Evolutionary conservation across 2,113 vertebrate genomes (phyloP), one percentile per base, ranked within the genome.

Genomic region (Himantopus leucocephalus): DNA sequence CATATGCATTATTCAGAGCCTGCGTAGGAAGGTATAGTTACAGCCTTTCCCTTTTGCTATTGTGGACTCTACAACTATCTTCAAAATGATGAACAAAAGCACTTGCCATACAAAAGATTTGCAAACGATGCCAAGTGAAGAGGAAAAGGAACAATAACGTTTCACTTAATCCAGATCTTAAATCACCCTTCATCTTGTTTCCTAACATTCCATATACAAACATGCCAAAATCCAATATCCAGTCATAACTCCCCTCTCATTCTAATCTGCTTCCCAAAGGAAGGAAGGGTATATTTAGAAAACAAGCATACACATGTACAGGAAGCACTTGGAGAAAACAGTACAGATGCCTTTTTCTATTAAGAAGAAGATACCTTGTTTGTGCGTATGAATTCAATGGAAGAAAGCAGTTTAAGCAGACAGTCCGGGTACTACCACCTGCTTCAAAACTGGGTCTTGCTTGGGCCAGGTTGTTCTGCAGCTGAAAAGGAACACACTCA

Each of bases 321-420:
- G 74, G 41, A 89, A 87, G 37, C 55, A 80, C 59, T 48, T 45
- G 23, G 41, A 70, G 29, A 83, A 53, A n/a, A 80, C 23, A 92
- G n/a, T 13, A 32, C 32, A 80, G 29, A 67, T n/a, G 63, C 7
- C 15, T 91, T 63, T 82, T 89, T 39, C 75, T 88, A 6, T 45
- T 45, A 89, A 82, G 68, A 95, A 72, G 17, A 45, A 73, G 87
- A 86, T 98, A 98, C 98, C 98, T 98, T 96, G 79, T 95, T 95
- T 97, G 71, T 94, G 94, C 0, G 52, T 87, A 94, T 94, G 95
- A 96, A 94, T 96, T 96, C 94, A 95, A 6, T 29, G 62, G 91
- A 95, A 94, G 94, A 67, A 96, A 76, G 83, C 79, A 62, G 85
- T 23, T 62, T 76, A 92, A 74, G 90, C 73, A 94, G 86, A 96